Base-by-base conservation (phyloP, 2,113 vertebrate species). In the Forbesichthys agassizii region DNA sequence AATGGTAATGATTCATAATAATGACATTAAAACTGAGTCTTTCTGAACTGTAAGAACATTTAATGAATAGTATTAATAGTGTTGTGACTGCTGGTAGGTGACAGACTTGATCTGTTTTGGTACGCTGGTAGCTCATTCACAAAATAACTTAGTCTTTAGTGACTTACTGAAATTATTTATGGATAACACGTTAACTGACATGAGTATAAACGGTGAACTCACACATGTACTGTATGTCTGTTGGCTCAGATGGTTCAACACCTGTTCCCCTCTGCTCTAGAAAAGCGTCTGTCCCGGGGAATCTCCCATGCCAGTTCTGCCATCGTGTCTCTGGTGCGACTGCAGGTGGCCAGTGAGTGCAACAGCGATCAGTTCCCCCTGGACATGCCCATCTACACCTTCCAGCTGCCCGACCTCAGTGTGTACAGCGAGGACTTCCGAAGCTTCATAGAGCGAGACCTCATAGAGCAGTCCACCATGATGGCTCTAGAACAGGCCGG, bases 301-400 rank as follows among this genome's bases (percentile, higher is more conserved):
- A 99, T 99, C 80, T 99, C 98, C 64, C 98, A 99, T 7, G 98
- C 97, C 92, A 99, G 97, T 87, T 99, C 98, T n/a, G 96, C 98
- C 73, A 99, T 99, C 14, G 96, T 99, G 52, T 98, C 97, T 56
- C 92, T 99, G 77, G 98, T 96, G 3, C 94, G 98, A 59, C 94
- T 96, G 13, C 98, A 99, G 62, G 96, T 99, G 89, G 95, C 96
- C 5, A 95, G 83, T 0, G 98, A 99, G 76, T 96, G 96, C 90
- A 95, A 81, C 92, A 96, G 85, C 67, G 98, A 99, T 79, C 96
- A 97, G 89, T 96, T 97, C 72, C 97, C 97, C 27, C 88, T 98
- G 79, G 98, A 99, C 89, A 97, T 98, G 97, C 98, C 98, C 71
- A 96, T 99, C 92, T 99, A 97, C 89, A 99, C 98, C 78, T 99